phyloP scores from a whole-genome alignment of 2,797 vertebrate genomes.

The Micromesistius poutassou region DNA sequence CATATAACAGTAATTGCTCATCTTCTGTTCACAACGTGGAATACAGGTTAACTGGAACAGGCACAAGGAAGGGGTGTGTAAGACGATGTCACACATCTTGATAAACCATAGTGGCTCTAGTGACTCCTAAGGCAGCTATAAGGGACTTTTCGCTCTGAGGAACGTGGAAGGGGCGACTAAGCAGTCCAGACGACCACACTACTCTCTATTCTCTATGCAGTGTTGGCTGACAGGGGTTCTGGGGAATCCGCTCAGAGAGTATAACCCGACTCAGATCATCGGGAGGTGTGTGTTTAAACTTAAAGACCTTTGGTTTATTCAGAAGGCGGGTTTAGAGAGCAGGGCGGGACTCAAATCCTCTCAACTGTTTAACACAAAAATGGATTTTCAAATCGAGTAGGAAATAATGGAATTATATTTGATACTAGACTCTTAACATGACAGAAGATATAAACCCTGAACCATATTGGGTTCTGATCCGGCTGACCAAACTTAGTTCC shows the following conservation, averaged over 20 bases:
- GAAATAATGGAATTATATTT: not conserved
- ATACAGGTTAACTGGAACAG: conserved; percentile 62
- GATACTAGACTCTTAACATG: not conserved
- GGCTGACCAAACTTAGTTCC: not conserved
- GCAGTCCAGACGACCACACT: conserved; percentile 13
- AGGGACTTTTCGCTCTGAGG: conserved; percentile 27
- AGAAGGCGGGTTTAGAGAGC: conserved; percentile 40
- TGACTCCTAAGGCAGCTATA: conserved; percentile 54
- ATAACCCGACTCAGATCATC: not conserved
- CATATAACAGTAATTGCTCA: conserved; percentile 41
- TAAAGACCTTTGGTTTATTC: conserved; percentile 55
- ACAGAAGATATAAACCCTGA: not conserved
- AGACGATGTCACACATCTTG: conserved; percentile 64
- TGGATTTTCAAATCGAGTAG: not conserved
- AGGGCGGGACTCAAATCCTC: not conserved
- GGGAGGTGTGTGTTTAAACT: not conserved
- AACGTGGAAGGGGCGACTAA: conserved; percentile 20
- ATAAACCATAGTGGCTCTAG: conserved; percentile 51
- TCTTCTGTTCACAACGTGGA: conserved; percentile 43
- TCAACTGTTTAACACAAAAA: not conserved
- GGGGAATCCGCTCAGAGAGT: conserved; percentile 11
- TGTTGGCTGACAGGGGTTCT: conserved; percentile 2
- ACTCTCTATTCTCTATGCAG: conserved; percentile 11
- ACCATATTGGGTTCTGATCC: not conserved
- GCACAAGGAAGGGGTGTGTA: conserved; percentile 71